Evolutionary conservation across 2,113 vertebrate species (phyloP).

Genomic region (Lathamus discolor): DNA sequence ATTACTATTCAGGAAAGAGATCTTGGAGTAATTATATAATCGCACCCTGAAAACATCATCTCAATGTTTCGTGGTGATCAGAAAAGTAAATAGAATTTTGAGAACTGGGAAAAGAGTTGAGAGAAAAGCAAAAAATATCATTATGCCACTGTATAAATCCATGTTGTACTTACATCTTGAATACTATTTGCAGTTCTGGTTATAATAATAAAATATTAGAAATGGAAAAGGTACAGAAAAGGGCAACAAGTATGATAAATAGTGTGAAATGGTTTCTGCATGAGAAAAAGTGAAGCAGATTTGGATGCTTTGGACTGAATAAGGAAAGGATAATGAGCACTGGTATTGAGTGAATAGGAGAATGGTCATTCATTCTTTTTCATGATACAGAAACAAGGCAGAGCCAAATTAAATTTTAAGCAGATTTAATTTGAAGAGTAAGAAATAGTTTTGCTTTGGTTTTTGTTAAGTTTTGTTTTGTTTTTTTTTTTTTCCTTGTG

Average conservation of each 20-base stretch:
- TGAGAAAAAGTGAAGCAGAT: slow-evolving; percentile 6
- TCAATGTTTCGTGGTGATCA: neutral
- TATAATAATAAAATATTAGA: slow-evolving; percentile 45
- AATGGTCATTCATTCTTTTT: neutral
- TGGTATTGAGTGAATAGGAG: neutral
- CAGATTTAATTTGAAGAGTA: neutral
- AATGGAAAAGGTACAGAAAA: slow-evolving; percentile 32
- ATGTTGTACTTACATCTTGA: neutral
- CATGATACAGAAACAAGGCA: neutral
- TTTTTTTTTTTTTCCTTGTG: neutral
- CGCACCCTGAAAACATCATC: neutral
- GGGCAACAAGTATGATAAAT: slow-evolving; percentile 36
- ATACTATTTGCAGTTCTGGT: slow-evolving; percentile 8
- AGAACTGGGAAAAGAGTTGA: neutral
- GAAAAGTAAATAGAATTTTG: slow-evolving; percentile 30
- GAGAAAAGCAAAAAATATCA: slow-evolving; percentile 17
- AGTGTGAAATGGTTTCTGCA: neutral
- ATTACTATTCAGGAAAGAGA: slow-evolving; percentile 17
- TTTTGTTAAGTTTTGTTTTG: neutral
- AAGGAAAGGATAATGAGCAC: slow-evolving; percentile 27
- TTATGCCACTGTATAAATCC: neutral
- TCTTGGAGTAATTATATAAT: slow-evolving; percentile 12
- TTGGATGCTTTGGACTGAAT: neutral
- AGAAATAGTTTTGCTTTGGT: neutral
- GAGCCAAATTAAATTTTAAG: slow-evolving; percentile 1